These are phyloP conservation scores for Helleia helle DNA, from an alignment of 2,888 invertebrate species.

Conservation along the genomic window DNA sequence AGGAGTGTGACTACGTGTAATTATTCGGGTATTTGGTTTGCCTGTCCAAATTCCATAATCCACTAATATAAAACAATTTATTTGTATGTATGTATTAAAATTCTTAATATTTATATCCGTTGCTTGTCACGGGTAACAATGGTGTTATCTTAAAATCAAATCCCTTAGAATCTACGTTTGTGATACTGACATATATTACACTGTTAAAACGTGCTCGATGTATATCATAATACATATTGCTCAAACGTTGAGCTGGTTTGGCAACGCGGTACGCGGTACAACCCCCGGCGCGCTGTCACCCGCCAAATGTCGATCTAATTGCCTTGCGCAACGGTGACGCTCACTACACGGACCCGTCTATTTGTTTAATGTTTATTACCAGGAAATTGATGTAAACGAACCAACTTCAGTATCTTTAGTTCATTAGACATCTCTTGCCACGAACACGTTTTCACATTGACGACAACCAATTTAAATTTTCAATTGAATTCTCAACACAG, in stretches of 20 bases:
- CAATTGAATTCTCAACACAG: slow-evolving; percentile 31
- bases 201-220: too few species aligned
- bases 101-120: too few species aligned
- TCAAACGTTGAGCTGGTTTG: slow-evolving; percentile 11
- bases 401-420: slow-evolving; percentile 33
- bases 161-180: too few species aligned
- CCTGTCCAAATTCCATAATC: too few species aligned
- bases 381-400: slow-evolving; percentile 38
- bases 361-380: slow-evolving; percentile 44
- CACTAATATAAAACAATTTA: too few species aligned
- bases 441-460: slow-evolving; percentile 21
- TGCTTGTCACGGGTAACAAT: too few species aligned
- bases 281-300: slow-evolving; percentile 22
- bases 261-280: slow-evolving; percentile 18
- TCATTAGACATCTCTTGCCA: slow-evolving; percentile 33
- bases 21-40: too few species aligned
- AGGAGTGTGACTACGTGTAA: too few species aligned
- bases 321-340: slow-evolving; percentile 35
- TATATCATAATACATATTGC: too few species aligned
- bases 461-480: slow-evolving; percentile 24
- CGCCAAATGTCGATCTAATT: slow-evolving; percentile 45
- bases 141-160: too few species aligned
- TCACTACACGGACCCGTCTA: slow-evolving; percentile 35
- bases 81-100: too few species aligned
- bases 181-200: too few species aligned